Conservation (phyloP, 2,888 invertebrate species). For the Coleophora deauratella region DNA sequence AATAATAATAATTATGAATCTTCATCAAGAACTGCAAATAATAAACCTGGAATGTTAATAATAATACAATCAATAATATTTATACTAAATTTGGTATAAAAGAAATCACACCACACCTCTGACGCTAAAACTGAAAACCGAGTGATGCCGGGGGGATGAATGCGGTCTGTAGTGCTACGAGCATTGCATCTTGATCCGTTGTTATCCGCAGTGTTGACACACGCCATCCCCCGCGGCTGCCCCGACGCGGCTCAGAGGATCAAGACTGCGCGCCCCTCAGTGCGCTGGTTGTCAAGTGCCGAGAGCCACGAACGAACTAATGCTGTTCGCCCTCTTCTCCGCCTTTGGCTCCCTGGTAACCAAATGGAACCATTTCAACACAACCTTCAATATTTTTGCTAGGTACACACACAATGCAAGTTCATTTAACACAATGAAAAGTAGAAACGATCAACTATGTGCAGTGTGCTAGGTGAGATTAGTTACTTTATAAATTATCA, state of each 20-base stretch:
- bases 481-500: conserved; percentile 24
- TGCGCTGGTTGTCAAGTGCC: conserved; percentile 80
- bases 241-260: conserved; percentile 57
- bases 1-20: conserved; percentile 39
- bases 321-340: conserved; percentile 92
- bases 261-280: conserved; percentile 65
- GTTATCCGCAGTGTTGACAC: conserved; percentile 33
- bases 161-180: conserved; percentile 23
- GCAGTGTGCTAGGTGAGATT: conserved; percentile 59
- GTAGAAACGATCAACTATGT: conserved; percentile 37
- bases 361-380: conserved; percentile 14
- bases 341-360: conserved; percentile 82
- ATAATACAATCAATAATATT: conserved; percentile 55
- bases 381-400: conserved; percentile 4
- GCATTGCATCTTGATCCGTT: conserved; percentile 42
- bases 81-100: conserved; percentile 67
- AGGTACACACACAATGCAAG: neutral
- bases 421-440: too few species aligned
- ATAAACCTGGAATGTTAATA: conserved; percentile 71
- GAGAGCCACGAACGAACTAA: conserved; percentile 85
- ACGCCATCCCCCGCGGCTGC: conserved; percentile 27
- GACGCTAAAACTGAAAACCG: conserved; percentile 38
- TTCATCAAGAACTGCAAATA: conserved; percentile 55
- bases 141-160: conserved; percentile 40
- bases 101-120: conserved; percentile 55